These are phyloP conservation scores for Pygocentrus nattereri DNA, from an alignment of 2,797 vertebrate genomes.

Conservation along the genomic window DNA sequence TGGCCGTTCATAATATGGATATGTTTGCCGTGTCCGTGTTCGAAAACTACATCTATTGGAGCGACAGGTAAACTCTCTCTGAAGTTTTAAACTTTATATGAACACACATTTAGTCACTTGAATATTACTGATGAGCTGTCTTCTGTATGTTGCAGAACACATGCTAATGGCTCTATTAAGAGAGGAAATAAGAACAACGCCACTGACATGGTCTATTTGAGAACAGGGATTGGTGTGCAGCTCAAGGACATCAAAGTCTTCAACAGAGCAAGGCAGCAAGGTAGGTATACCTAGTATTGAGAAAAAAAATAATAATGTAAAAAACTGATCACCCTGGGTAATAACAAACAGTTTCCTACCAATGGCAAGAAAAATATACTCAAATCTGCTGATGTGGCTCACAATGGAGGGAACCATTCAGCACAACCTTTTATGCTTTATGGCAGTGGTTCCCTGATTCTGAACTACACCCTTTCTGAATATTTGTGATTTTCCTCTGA, in stretches of 20 bases:
- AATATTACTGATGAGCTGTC: not conserved
- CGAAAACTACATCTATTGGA: constrained; percentile 97
- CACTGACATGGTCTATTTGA: constrained; percentile 90
- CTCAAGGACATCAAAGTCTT: constrained; percentile 99
- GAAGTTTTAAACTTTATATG: not conserved
- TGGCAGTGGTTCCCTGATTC: not conserved
- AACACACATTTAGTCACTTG: not conserved
- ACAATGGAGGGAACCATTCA: not conserved
- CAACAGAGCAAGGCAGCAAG: constrained; percentile 93
- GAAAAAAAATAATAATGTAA: too few relatives aligned
- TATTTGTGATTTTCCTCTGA: not conserved
- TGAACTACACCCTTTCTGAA: too few relatives aligned
- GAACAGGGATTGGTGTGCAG: constrained; percentile 94
- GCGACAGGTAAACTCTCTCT: constrained; percentile 84
- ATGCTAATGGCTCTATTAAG: constrained; percentile 97
- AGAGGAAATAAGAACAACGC: constrained; percentile 95
- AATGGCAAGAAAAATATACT: too few relatives aligned
- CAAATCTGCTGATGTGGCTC: not conserved
- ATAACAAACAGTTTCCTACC: too few relatives aligned
- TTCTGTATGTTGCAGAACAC: constrained; percentile 82
- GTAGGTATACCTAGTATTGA: constrained; percentile 66
- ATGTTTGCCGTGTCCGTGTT: constrained; percentile 98
- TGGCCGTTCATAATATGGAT: constrained; percentile 97
- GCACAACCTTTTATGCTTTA: not conserved
- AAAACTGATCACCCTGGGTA: too few relatives aligned